Percentiles rank a stretch among this genome's conserved stretches.
phyloP scores from a whole-genome alignment of 2,888 invertebrate genomes.

The Diploptera punctata region DNA sequence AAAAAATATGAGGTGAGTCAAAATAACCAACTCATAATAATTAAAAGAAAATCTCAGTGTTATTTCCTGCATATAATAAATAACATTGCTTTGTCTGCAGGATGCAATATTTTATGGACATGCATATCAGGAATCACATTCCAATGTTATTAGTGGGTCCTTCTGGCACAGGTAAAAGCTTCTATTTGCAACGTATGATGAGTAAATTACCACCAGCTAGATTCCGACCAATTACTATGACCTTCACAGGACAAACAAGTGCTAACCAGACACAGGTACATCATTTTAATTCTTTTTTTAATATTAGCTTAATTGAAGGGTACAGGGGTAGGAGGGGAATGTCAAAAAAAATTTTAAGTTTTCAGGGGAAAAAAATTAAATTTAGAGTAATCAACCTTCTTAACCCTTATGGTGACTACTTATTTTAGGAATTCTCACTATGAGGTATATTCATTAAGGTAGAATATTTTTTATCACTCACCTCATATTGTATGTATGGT shows the following conservation, averaged over 20 bases:
- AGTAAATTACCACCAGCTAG: slow-evolving; percentile 62
- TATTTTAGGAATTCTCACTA: too few relatives aligned
- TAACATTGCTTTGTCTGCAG: slow-evolving; percentile 52
- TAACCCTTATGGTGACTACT: too few relatives aligned
- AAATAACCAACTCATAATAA: not conserved
- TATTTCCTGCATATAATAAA: not conserved
- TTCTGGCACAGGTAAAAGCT: slow-evolving; percentile 88
- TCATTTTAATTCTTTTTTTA: not conserved
- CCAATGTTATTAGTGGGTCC: slow-evolving; percentile 80
- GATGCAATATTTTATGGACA: slow-evolving; percentile 74
- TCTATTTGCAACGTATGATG: slow-evolving; percentile 77
- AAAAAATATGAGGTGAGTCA: not conserved
- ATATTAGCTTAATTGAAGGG: too few relatives aligned
- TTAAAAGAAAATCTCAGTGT: not conserved
- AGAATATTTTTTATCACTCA: too few relatives aligned
- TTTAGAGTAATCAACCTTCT: too few relatives aligned
- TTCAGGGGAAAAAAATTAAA: too few relatives aligned
- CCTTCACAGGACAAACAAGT: slow-evolving; percentile 83
- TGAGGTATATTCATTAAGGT: too few relatives aligned
- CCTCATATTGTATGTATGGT: too few relatives aligned
- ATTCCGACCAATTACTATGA: slow-evolving; percentile 78
- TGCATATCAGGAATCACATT: slow-evolving; percentile 73
- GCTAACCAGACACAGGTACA: slow-evolving; percentile 53
- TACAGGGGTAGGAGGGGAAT: too few relatives aligned
- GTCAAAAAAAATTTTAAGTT: too few relatives aligned